Conservation (phyloP, 2,113 vertebrate genomes). For the Macquaria australasica region DNA sequence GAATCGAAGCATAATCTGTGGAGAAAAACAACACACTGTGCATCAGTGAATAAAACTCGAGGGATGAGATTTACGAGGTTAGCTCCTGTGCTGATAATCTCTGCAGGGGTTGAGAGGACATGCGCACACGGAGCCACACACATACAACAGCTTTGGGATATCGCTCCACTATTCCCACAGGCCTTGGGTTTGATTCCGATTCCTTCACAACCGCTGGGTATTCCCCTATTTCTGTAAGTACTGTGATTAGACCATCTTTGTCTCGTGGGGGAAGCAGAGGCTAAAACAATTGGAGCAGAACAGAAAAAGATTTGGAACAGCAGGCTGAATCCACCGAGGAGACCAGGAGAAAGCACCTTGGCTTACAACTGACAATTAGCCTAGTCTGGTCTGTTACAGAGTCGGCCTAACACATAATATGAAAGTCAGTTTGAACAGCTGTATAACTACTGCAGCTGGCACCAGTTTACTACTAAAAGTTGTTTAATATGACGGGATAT, state of each 20-base stretch:
- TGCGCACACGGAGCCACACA: constrained; percentile 24
- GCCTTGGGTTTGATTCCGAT: constrained; percentile 73
- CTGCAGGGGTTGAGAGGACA: constrained; percentile 23
- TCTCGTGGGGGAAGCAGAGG: constrained; percentile 58
- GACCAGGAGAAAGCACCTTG: constrained; percentile 61
- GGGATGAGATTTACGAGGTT: constrained; percentile 53
- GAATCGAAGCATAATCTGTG: constrained; percentile 37
- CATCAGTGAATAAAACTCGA: constrained; percentile 31
- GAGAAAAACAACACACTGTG: neutral
- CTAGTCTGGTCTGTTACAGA: constrained; percentile 20
- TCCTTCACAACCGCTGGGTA: constrained; percentile 73
- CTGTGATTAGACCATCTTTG: constrained; percentile 69
- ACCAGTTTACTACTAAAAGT: neutral
- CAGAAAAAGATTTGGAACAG: constrained; percentile 72
- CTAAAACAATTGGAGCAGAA: constrained; percentile 83
- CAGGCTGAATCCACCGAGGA: constrained; percentile 50
- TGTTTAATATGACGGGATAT: constrained; percentile 19
- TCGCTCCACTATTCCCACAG: constrained; percentile 63
- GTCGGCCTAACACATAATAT: constrained; percentile 20
- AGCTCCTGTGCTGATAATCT: constrained; percentile 49
- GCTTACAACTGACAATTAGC: constrained; percentile 47
- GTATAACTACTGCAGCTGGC: neutral
- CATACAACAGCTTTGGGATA: constrained; percentile 37
- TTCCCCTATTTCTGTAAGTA: constrained; percentile 78
- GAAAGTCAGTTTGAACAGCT: constrained; percentile 30